phyloP scores from a whole-genome alignment of 2,797 vertebrate genomes.

The Holocentrus rufus region DNA sequence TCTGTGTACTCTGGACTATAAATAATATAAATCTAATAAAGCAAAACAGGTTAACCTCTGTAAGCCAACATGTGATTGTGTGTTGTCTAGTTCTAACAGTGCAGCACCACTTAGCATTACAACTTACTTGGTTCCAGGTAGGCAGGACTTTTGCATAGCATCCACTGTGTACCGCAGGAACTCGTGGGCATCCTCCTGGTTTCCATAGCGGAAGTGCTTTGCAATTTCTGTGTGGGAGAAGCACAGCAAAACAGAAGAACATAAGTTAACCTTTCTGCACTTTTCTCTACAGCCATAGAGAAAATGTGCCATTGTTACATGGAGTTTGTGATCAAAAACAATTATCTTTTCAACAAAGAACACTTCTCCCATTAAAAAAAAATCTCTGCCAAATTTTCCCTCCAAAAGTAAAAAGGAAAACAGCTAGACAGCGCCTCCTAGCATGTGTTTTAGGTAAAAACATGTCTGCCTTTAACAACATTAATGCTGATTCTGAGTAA shows the following conservation, averaged over 20 bases:
- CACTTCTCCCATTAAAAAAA: neutral
- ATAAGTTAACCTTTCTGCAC: neutral
- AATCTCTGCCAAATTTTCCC: constrained; percentile 41
- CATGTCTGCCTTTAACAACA: neutral
- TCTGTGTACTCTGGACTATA: neutral
- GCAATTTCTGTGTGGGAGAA: constrained; percentile 86
- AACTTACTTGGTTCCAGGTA: constrained; percentile 93
- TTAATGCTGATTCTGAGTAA: neutral
- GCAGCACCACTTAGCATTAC: neutral
- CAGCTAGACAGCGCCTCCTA: constrained; percentile 49
- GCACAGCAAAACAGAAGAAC: constrained; percentile 22
- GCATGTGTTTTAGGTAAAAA: constrained; percentile 25
- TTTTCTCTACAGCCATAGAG: too few species aligned
- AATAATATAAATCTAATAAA: neutral
- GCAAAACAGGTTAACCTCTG: neutral
- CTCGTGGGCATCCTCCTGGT: constrained; percentile 98
- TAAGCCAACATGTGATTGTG: neutral
- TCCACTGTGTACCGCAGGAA: constrained; percentile 96
- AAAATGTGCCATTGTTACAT: neutral
- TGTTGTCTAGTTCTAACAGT: neutral
- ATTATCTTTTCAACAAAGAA: neutral
- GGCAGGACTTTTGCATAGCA: constrained; percentile 98
- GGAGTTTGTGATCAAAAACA: neutral
- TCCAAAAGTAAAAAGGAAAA: constrained; percentile 58
- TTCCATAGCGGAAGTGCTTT: constrained; percentile 95